phyloP scores from a whole-genome alignment of 2,113 vertebrate species.

The Telmatochromis brichardi region DNA sequence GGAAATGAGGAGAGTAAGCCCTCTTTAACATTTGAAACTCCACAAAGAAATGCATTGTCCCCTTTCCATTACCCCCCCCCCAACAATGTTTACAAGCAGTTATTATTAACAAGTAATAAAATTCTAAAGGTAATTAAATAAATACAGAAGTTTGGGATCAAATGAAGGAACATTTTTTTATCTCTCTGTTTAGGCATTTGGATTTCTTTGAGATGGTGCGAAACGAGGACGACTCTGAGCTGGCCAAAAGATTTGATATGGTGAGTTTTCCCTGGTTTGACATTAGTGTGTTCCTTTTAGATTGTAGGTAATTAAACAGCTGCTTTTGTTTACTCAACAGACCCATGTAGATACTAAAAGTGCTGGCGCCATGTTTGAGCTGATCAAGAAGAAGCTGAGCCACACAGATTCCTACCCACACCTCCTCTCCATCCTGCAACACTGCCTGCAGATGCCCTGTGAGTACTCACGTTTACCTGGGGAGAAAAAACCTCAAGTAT shows the following conservation, averaged over 20 bases:
- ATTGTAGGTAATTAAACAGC: background rate
- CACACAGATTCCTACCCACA: slow-evolving; percentile 93
- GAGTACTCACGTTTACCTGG: slow-evolving; percentile 53
- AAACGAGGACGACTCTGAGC: slow-evolving; percentile 91
- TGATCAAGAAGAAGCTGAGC: slow-evolving; percentile 91
- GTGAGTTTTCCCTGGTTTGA: slow-evolving; percentile 62
- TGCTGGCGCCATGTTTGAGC: slow-evolving; percentile 92
- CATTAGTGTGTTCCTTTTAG: background rate
- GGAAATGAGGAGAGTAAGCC: background rate
- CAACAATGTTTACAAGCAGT: rapidly evolving
- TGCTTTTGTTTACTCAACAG: slow-evolving; percentile 50
- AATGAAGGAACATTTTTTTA: background rate
- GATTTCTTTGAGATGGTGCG: slow-evolving; percentile 99
- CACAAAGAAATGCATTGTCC: background rate
- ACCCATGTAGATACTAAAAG: slow-evolving; percentile 95
- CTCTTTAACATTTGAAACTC: background rate
- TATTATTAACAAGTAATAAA: background rate
- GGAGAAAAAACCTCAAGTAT: background rate
- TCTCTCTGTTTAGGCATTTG: slow-evolving; percentile 77
- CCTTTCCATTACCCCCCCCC: background rate
- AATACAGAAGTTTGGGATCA: background rate
- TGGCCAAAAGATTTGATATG: slow-evolving; percentile 89
- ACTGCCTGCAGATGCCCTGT: slow-evolving; percentile 97
- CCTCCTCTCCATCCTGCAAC: slow-evolving; percentile 91
- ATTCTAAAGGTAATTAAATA: background rate